Base-by-base conservation (phyloP, 2,888 invertebrate species). In the Callinectes sapidus region DNA sequence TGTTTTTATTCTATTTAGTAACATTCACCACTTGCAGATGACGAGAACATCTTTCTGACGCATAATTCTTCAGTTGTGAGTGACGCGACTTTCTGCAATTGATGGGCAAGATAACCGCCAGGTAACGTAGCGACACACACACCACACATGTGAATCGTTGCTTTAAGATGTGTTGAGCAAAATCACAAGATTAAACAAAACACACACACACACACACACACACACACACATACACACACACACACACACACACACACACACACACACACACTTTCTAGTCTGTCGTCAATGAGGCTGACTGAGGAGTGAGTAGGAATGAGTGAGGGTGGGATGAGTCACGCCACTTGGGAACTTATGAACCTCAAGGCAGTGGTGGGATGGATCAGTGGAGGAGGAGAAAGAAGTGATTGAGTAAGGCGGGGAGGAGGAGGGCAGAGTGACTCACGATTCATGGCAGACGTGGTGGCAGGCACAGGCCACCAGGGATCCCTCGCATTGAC, bases 161-260 rank as follows among this genome's bases (percentile, higher is more conserved):
- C 16, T 2, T 55, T 23, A 61, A 61, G 61, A 3, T 61, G 61
- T 61, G 61, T 23, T 16, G 61, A 61, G 61, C 6, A 61, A 61
- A 61, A 16, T 18, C 23, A 61, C 61, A 23, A 23, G 61, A 61
- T 61, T 61, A 23, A 61, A 23, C 10, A 3, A 5, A 3, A 86
- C 87, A 86, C 86, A 86, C 86, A 86, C 39, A 39, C 86, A 86
- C 86, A 87, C 87, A 87, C 87, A 87, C n/a, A 86, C 87, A 86
- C 86, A 86, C 86, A 86, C 39, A 39, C 86, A 86, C 86, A 87
- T 55, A 87, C 87, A 87, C n/a, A n/a, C n/a, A n/a, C n/a, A n/a
- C n/a, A n/a, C n/a, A n/a, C n/a, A n/a, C n/a, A n/a, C n/a, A n/a
- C 87, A 87, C 87, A 87, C 87, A 87, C 54, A 54, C 87, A 54